Evolutionary conservation across 2,797 vertebrate genomes (phyloP), one percentile per base, ranked within the genome.

Genomic region (Propithecus perrieri): DNA sequence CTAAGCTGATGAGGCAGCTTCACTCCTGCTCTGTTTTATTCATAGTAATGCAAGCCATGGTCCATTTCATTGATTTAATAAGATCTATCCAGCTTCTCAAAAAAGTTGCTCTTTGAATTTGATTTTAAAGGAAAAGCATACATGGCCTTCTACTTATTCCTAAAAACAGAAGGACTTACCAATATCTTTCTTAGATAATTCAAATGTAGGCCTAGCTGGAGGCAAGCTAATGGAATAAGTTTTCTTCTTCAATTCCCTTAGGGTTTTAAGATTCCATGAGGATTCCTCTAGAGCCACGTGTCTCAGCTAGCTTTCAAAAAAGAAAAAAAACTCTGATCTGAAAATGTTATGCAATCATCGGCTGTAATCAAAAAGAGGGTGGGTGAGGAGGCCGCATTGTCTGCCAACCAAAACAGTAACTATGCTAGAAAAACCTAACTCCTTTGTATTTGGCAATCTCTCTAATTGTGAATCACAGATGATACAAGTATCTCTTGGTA

Each of bases 361-460:
- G 96, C 91, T 95, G 9, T 88, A 91, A 97, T 95, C 48, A 95
- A 94, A 96, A 85, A 81, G 89, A 92, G 93, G 78, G 63, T 79
- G 95, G 71, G 67, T 57, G 46, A 94, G 61, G n/a, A 92, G 94
- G 85, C 17, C 43, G 61, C 53, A 43, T 26, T 85, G 33, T 96
- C 65, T 96, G 95, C 96, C 97, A 98, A 97, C n/a, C 74, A 96
- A 96, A 98, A 97, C 89, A 97, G 89, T 91, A 87, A 95, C 85
- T 46, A 96, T 75, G 96, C 74, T 79, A 95, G 75, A 95, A 94
- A 96, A 94, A 69, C 30, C 63, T 53, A 94, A 80, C 63, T 92
- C 76, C 55, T 92, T 95, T 67, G 61, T 93, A 84, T 95, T 79
- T 95, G 94, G 97, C 95, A 88, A 65, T 85, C 75, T 88, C 53